phyloP scores from a whole-genome alignment of 2,113 vertebrate genomes.

The Vulpes vulpes region DNA sequence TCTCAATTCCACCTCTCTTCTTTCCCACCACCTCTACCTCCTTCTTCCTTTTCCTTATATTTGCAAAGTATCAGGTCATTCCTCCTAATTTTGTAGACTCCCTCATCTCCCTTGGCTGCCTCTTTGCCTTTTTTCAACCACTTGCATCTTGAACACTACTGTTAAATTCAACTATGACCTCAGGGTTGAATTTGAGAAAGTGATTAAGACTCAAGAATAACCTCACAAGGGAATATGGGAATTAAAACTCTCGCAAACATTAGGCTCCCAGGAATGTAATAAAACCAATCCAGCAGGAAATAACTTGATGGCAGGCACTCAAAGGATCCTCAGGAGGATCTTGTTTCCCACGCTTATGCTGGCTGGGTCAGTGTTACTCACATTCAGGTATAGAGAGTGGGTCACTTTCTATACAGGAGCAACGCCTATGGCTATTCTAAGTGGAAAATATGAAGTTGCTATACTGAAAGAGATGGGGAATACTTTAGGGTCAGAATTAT shows the following conservation, averaged over 20 bases:
- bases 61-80: neutral
- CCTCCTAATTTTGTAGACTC: neutral
- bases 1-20: neutral
- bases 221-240: neutral
- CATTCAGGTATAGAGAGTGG: neutral
- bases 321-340: neutral
- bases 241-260: slow-evolving; percentile 30
- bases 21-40: neutral
- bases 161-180: neutral
- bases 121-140: neutral
- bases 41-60: neutral
- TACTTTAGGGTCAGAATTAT: slow-evolving; percentile 31
- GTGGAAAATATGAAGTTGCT: neutral
- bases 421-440: neutral
- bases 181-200: slow-evolving; percentile 37
- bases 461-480: neutral
- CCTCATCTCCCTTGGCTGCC: neutral
- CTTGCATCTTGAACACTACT: neutral
- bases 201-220: slow-evolving; percentile 53
- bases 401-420: neutral
- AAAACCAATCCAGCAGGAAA: slow-evolving; percentile 15
- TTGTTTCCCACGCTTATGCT: neutral
- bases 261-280: slow-evolving; percentile 44
- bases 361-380: neutral
- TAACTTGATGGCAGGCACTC: neutral